Evolutionary conservation across 2,797 vertebrate genomes (phyloP), one percentile per base, ranked within the genome.

Genomic region (Gymnopithys bicolor): DNA sequence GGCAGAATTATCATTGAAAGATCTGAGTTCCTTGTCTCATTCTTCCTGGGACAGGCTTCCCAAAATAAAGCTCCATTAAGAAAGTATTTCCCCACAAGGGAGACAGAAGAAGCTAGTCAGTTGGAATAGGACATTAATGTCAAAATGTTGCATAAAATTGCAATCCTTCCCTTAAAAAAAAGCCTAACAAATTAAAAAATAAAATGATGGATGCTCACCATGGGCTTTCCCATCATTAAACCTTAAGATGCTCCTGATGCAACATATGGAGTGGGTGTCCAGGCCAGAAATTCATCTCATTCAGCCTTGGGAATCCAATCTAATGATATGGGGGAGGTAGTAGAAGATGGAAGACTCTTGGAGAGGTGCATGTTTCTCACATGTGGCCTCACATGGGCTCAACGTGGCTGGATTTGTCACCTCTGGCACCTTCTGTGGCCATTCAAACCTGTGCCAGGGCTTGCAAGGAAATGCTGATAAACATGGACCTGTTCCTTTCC

Each of bases 11-110:
- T 21, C 64, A 67, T 3, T 19, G 45, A 82, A 59, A 73, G 48
- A 14, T 41, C 52, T 24, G 56, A 91, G 35, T 35, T 51, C 14
- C 48, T 89, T 37, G 23, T 28, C 71, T 74, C 59, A 11, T 16
- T 25, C 62, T 89, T 89, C 56, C 63, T 79, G 41, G 77, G 68
- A 85, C 63, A 68, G 32, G 25, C 60, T 85, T 87, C 55, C 73
- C 79, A 67, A 92, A 78, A 84, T 55, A 55, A 70, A 60, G 27
- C 66, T 86, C 51, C 33, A 33, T 73, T 35, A 56, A 73, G 51
- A 62, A 93, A 84, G 17, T 6, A 62, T 76, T 88, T 88, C 77
- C 62, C 28, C 76, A 55, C 59, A 28, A 81, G 48, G 39, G 7
- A 27, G 11, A 0, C 5, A 51, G 11, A 21, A 21, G 32, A 39